Base-by-base conservation (phyloP, 2,113 vertebrate genomes). In the Pteronura brasiliensis region DNA sequence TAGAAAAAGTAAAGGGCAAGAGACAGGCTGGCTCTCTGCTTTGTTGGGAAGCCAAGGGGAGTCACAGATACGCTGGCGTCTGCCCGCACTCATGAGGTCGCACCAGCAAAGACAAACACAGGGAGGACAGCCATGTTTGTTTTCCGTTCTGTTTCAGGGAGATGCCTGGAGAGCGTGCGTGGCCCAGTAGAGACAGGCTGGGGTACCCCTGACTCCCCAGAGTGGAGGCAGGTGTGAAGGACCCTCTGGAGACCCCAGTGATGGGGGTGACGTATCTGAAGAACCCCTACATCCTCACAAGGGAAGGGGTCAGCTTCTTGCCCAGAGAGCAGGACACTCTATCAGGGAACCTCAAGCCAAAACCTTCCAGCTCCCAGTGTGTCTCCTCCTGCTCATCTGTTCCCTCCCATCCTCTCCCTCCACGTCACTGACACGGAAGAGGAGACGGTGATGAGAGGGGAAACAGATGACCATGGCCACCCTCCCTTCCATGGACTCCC, bases 51-150 rank as follows among this genome's bases (percentile, higher is more conserved):
- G 34, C 0, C 14, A 17, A 29, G 23, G 31, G 23, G 31, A 10
- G 21, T n/a, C 29, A 1, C 3, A 0, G 80, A 36, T 5, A 1
- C 2, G 20, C 1, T 7, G 2, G 27, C n/a, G 4, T 4, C 34
- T 9, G 8, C n/a, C 20, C 39, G 3, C 23, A 4, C 18, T 44
- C 44, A 42, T 0, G 69, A 57, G 57, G 42, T 7, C 42, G 11
- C 47, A 79, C 20, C 1, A 18, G 63, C 13, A 39, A 34, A 14
- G 25, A 4, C 72, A 34, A 5, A 21, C 11, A 1, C 7, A 1
- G 31, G 31, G 31, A 44, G 39, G 80, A 31, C 31, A n/a, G 44
- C 12, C 18, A 7, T 27, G 59, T 11, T 47, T 20, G 6, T 27
- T 36, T 36, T 63, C 10, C 0, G 4, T 18, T 55, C 31, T 59